Base-by-base conservation (phyloP, 2,113 vertebrate genomes). In the Dromas ardeola region DNA sequence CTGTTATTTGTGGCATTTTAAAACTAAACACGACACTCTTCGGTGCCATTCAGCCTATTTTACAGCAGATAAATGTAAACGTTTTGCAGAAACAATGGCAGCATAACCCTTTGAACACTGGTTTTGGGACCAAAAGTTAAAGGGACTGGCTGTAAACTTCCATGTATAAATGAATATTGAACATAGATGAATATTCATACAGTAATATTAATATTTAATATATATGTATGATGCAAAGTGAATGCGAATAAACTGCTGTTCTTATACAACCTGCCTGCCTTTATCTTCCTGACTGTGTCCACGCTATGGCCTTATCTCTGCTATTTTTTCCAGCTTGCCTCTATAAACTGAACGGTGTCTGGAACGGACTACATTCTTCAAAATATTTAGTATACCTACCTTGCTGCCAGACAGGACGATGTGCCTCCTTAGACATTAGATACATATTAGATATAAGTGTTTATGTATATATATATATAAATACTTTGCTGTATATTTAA, bases 1-100 rank as follows among this genome's bases (percentile, higher is more conserved):
- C 99, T 99, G 99, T 98, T 99, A 98, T 99, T 99, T 99, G 98
- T 99, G 99, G 99, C 99, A 99, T 99, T 99, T 99, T 98, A 98
- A 98, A 99, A 98, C 98, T 96, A 98, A 98, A 98, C 98, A 96
- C 97, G 96, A 97, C 96, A 96, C 98, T 98, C 96, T 95, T 97
- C 3, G 53, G 97, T 97, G 97, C 97, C 96, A 98, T 17, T 95
- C 97, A 74, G 97, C 88, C 97, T 97, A 97, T 96, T 98, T 98
- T 95, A 92, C 81, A 67, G 97, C 96, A 98, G 98, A 98, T 91
- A 97, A 97, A 98, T 98, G 98, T 86, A 97, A 96, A 95, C 34
- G 55, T 78, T 97, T 81, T 87, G 91, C 88, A 93, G 97, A 62
- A 73, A 36, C 32, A 91, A 86, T 87, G 90, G 89, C 82, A 87